phyloP scores from a whole-genome alignment of 2,113 vertebrate genomes.

The Oreocharis arfaki region DNA sequence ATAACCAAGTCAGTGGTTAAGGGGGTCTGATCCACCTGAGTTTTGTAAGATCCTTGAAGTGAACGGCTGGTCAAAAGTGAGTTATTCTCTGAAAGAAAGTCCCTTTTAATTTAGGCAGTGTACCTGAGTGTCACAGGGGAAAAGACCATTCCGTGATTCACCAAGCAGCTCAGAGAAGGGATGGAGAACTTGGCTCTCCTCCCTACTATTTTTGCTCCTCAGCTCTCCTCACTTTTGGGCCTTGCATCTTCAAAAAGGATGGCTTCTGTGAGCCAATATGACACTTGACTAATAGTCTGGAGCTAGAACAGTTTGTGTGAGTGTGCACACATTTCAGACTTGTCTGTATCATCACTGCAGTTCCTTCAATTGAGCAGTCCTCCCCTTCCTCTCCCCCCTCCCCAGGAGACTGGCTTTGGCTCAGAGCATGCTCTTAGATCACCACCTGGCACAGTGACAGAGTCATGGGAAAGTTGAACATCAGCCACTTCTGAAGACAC shows the following conservation, averaged over 20 bases:
- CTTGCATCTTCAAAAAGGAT: background rate
- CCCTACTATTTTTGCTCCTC: background rate
- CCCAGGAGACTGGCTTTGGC: constrained; percentile 24
- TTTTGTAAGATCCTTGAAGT: background rate
- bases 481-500: constrained; percentile 44
- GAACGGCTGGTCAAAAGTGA: background rate
- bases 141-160: background rate
- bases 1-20: background rate
- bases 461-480: constrained; percentile 66
- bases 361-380: constrained; percentile 40
- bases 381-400: background rate
- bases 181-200: background rate
- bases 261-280: background rate
- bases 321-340: background rate
- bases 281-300: background rate
- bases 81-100: background rate
- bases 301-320: background rate
- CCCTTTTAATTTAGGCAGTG: background rate
- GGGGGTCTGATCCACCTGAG: background rate
- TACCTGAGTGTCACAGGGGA: background rate
- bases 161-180: background rate
- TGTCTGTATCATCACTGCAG: background rate
- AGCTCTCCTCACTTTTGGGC: background rate
- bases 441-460: constrained; percentile 58
- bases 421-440: constrained; percentile 43